Base-by-base conservation (phyloP, 2,797 vertebrate species). In the Coluber constrictor region DNA sequence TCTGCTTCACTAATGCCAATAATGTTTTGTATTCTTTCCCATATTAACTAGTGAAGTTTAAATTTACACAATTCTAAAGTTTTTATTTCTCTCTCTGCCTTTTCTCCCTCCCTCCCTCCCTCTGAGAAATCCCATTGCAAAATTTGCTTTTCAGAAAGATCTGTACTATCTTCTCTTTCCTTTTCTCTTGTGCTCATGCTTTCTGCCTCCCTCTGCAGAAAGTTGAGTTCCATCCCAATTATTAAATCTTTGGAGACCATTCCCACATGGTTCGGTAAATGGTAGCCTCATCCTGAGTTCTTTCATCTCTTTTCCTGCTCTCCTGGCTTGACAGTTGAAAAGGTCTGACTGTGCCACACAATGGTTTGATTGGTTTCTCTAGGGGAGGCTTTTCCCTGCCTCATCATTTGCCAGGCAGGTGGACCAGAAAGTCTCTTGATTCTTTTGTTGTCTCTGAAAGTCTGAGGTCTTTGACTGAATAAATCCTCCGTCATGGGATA, bases 361-460 rank as follows among this genome's bases (percentile, higher is more conserved):
- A 99, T 99, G 98, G 98, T 98, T 98, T 99, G 99, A 99, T 99
- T 99, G 99, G 98, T 99, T 98, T 98, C 98, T 98, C 99, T 98
- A 97, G 97, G 98, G 98, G 98, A 97, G 96, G 98, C 98, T 98
- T 98, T 98, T 98, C 98, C 98, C 98, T 98, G 98, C 98, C 98
- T 98, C 98, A 98, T 99, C 98, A 99, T 98, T 99, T 97, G 97
- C 98, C 98, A 98, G 98, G 99, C 99, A 99, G 98, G 99, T 99
- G 99, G 99, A 99, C 98, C 98, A 99, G 98, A 99, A 99, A 99
- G 98, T 99, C 98, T 98, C 98, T 98, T 98, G 98, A 99, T 99
- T 99, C 99, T 98, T 99, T 99, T 99, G 99, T 99, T 98, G 98
- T 98, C 97, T 98, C 98, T 97, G 95, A 98, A 98, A 98, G 98